phyloP scores from a whole-genome alignment of 2,113 vertebrate genomes.

The Nothoprocta perdicaria region DNA sequence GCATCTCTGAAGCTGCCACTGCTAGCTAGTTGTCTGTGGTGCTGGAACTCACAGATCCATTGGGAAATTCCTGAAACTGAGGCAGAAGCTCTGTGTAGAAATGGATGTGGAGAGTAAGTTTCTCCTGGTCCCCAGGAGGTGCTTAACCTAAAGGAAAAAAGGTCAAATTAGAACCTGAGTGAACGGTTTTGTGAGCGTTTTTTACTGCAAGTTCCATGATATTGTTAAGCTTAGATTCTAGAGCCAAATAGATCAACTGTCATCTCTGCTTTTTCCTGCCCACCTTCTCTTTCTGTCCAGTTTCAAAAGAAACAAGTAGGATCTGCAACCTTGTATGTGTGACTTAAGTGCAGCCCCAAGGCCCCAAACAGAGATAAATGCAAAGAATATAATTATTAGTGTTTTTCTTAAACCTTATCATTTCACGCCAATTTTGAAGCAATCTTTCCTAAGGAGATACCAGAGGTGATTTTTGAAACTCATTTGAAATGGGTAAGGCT shows the following conservation, averaged over 20 bases:
- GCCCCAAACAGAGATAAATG: neutral
- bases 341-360: neutral
- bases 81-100: neutral
- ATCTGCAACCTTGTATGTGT: neutral
- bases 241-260: neutral
- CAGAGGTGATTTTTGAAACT: neutral
- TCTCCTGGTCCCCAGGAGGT: neutral
- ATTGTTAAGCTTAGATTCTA: neutral
- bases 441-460: neutral
- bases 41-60: neutral
- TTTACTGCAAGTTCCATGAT: neutral
- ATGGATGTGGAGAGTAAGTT: neutral
- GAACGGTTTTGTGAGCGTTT: neutral
- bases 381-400: neutral
- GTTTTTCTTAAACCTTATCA: neutral
- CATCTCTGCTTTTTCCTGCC: neutral
- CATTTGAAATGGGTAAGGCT: neutral
- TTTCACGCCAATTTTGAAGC: neutral
- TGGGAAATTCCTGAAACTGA: neutral
- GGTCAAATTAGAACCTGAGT: neutral
- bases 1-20: neutral
- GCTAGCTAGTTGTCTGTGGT: neutral
- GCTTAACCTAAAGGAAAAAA: conserved; percentile 4
- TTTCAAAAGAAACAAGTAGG: neutral
- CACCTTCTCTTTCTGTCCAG: neutral